Conservation (phyloP, 2,113 vertebrate genomes). For the Polypterus bichir region DNA sequence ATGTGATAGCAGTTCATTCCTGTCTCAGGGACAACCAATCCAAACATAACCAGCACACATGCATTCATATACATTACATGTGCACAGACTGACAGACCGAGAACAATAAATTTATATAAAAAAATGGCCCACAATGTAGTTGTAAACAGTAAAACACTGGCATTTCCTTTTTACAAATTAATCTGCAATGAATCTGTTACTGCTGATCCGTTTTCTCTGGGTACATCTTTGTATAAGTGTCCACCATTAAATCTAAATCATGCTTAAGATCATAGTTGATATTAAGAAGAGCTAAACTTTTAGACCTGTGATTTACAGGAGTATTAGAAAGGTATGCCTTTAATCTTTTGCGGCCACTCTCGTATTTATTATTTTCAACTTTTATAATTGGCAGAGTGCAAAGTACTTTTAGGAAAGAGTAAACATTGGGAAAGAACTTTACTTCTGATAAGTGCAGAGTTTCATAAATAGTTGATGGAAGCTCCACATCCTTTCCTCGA, state of each 20-base stretch:
- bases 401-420: slow-evolving; percentile 64
- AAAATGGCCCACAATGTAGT: no score
- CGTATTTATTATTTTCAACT: slow-evolving; percentile 45
- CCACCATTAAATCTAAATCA: slow-evolving; percentile 79
- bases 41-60: no score
- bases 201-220: slow-evolving; percentile 42
- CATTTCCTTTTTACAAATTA: no score
- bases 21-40: no score
- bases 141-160: no score
- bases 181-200: no score
- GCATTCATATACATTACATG: no score
- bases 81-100: no score
- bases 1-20: no score
- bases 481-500: slow-evolving; percentile 68
- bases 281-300: slow-evolving; percentile 68
- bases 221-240: slow-evolving; percentile 65
- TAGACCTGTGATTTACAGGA: slow-evolving; percentile 59
- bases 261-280: slow-evolving; percentile 68
- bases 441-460: slow-evolving; percentile 76
- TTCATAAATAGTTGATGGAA: slow-evolving; percentile 70
- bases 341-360: slow-evolving; percentile 53
- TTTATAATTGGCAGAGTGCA: slow-evolving; percentile 67
- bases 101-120: no score
- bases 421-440: slow-evolving; percentile 88
- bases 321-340: slow-evolving; percentile 64